Evolutionary conservation across 2,888 invertebrate genomes (phyloP).

Genomic region (Eilema griseolum): DNA sequence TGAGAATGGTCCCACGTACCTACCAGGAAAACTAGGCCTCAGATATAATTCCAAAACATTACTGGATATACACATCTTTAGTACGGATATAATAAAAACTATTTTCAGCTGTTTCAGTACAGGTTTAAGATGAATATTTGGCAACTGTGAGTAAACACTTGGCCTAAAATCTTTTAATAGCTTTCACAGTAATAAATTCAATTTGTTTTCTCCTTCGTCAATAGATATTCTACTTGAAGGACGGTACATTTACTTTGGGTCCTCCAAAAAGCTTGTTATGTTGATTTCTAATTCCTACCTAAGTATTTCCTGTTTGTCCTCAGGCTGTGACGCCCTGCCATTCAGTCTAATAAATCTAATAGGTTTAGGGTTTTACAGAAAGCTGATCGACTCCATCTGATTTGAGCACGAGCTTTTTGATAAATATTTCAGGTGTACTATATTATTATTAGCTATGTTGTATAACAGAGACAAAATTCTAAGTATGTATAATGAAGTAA

Average conservation of each 20-base stretch:
- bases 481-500: slow-evolving; percentile 53
- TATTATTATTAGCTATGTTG: slow-evolving; percentile 47
- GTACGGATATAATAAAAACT: slow-evolving; percentile 44
- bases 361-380: slow-evolving; percentile 45
- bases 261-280: slow-evolving; percentile 58
- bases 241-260: slow-evolving; percentile 73
- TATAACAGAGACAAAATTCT: slow-evolving; percentile 50
- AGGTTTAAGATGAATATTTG: slow-evolving; percentile 55
- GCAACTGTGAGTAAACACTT: slow-evolving; percentile 63
- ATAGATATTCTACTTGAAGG: slow-evolving; percentile 68
- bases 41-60: slow-evolving; percentile 53
- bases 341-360: slow-evolving; percentile 65
- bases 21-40: slow-evolving; percentile 77
- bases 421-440: slow-evolving; percentile 49
- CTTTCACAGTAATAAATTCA: slow-evolving; percentile 56
- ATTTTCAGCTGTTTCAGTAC: slow-evolving; percentile 44
- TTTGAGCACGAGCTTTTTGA: slow-evolving; percentile 54
- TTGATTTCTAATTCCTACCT: slow-evolving; percentile 44
- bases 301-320: slow-evolving; percentile 53
- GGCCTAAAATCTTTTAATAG: slow-evolving; percentile 57
- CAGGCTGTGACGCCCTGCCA: slow-evolving; percentile 51
- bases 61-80: slow-evolving; percentile 31
- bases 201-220: slow-evolving; percentile 52
- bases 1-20: slow-evolving; percentile 83
- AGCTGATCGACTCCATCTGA: slow-evolving; percentile 43